Percentiles rank a stretch among this genome's conserved stretches.
phyloP scores from a whole-genome alignment of 1,140 invertebrate genomes.

The Drosophila littoralis region DNA sequence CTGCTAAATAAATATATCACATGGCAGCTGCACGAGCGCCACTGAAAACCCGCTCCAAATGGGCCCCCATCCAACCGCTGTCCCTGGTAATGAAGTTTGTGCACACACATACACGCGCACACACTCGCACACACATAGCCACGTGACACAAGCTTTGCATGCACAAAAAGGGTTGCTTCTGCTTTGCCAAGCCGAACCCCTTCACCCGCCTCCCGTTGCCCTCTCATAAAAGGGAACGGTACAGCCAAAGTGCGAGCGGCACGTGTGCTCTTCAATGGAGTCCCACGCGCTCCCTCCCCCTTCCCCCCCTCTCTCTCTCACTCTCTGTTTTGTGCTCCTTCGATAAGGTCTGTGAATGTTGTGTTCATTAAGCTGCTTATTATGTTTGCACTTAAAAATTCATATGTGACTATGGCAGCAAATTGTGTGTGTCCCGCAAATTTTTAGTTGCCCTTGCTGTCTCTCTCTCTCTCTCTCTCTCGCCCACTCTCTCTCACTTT shows the following conservation, averaged over 20 bases:
- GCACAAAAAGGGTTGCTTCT: slow-evolving; percentile 65
- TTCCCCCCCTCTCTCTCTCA: neutral
- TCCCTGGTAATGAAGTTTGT: slow-evolving; percentile 4
- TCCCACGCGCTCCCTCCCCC: neutral
- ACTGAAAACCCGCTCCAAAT: slow-evolving; percentile 17
- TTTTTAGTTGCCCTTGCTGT: slow-evolving; percentile 34
- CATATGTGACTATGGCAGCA: slow-evolving; percentile 78
- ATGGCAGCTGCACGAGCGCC: slow-evolving; percentile 21
- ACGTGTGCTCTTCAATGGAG: slow-evolving; percentile 34
- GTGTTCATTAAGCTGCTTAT: slow-evolving; percentile 82
- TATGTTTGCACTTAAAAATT: slow-evolving; percentile 83
- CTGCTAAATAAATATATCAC: slow-evolving; percentile 14
- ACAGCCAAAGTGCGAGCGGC: slow-evolving; percentile 44
- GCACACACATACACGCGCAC: slow-evolving; percentile 9
- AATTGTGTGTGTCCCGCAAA: slow-evolving; percentile 66
- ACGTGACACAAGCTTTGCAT: slow-evolving; percentile 66
- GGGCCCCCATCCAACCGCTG: neutral
- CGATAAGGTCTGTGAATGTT: slow-evolving; percentile 28
- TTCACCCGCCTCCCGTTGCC: neutral
- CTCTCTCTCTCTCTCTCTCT: neutral
- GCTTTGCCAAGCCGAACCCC: neutral
- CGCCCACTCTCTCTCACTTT: neutral
- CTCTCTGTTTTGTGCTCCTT: too few species aligned
- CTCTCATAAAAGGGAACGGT: neutral
- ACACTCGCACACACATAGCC: slow-evolving; percentile 35